phyloP scores from a whole-genome alignment of 2,113 vertebrate species.

The Calyptommatus sinebrachiatus region DNA sequence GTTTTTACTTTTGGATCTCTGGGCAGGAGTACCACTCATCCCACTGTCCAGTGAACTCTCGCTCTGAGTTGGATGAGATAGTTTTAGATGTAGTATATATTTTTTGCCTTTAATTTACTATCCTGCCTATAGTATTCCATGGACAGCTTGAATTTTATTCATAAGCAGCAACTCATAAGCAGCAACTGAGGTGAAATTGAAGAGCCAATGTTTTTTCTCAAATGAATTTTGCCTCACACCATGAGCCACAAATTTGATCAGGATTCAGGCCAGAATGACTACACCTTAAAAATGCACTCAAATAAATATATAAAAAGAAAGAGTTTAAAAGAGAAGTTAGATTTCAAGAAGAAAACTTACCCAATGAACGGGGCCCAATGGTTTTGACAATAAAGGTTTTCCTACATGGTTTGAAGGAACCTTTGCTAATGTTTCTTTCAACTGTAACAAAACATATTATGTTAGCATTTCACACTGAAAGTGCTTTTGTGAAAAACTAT shows the following conservation, averaged over 20 bases:
- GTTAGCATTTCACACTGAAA: slow-evolving; percentile 5
- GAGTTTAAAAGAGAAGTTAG: neutral
- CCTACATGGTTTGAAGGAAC: slow-evolving; percentile 88
- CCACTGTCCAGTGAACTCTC: no score
- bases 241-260: neutral
- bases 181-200: neutral
- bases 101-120: neutral
- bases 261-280: neutral
- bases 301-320: neutral
- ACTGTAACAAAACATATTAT: slow-evolving; percentile 69
- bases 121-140: no score
- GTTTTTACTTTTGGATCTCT: no score
- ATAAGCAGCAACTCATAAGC: neutral
- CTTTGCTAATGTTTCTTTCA: slow-evolving; percentile 92
- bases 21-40: no score
- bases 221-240: neutral
- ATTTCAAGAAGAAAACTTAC: slow-evolving; percentile 68
- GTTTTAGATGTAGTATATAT: no score
- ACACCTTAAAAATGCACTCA: neutral
- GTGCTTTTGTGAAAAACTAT: no score
- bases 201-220: neutral
- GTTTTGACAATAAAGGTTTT: slow-evolving; percentile 87
- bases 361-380: slow-evolving; percentile 91
- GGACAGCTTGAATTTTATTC: no score
- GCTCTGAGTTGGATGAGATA: no score